Evolutionary conservation across 2,113 vertebrate species (phyloP), one percentile per base, ranked within the genome.

Genomic region (Mustelus asterias): DNA sequence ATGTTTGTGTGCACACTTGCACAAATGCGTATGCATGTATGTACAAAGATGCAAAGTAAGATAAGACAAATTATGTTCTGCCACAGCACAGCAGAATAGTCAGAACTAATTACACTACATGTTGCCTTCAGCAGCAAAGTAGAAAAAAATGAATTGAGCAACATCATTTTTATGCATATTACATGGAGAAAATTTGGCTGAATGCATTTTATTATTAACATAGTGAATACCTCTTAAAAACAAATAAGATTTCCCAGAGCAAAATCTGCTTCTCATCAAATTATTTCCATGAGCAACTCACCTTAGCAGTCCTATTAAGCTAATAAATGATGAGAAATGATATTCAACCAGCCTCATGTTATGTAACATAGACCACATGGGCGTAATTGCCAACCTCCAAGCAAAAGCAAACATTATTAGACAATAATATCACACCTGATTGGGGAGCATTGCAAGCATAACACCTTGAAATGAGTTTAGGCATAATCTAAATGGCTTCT

Each of bases 221-320:
- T 24, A 44, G 63, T 94, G n/a, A 65, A 8, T 93, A 22, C 18
- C 58, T 41, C 60, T 67, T 67, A 65, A 67, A 70, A 44, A 29
- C 10, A 67, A 33, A 29, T 88, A 69, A 65, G 24, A 41, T 44
- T 26, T 95, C 22, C 65, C 93, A 95, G 44, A 72, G 9, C 22
- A 41, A 95, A 70, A 70, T 0, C 22, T 95, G 93, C 22, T 72
- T 94, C 24, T 37, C 69, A 94, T 69, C n/a, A 94, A 94, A 94
- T 69, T 44, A 94, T 70, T 69, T 90, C 41, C 22, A 26, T 69
- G 9, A 69, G 65, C 63, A 67, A 70, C n/a, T 89, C 86, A 89
- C 7, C 22, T 41, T 94, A 41, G 20, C 5, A 22, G 37, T 69
- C 37, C 37, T 44, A 37, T 65, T 69, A 94, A 94, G 22, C 65